A percentile compares a stretch with the other conserved stretches of the same genome.
These are phyloP conservation scores for Myotis vivesi DNA, from an alignment of 2,797 vertebrate species.

Conservation along the genomic window DNA sequence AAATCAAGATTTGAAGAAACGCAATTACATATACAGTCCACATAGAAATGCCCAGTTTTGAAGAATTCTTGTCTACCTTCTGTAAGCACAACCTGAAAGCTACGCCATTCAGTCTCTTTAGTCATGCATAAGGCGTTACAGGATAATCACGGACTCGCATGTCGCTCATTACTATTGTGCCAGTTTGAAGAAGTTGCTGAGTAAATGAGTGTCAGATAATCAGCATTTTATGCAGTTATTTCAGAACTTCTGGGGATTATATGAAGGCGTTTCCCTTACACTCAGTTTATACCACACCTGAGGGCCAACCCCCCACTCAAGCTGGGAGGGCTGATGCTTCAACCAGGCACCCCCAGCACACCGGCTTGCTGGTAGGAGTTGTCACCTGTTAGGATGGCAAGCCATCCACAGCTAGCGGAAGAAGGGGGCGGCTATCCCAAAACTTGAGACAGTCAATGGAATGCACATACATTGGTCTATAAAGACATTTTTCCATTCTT, in stretches of 20 bases:
- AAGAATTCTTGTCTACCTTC: neutral
- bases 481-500: neutral
- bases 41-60: neutral
- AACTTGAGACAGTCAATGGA: neutral
- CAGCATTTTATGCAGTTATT: neutral
- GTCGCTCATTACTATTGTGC: neutral
- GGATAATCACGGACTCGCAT: neutral
- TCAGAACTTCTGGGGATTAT: neutral
- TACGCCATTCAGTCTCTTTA: neutral
- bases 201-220: neutral
- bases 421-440: neutral
- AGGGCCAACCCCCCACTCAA: neutral
- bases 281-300: neutral
- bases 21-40: neutral
- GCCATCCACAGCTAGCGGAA: neutral
- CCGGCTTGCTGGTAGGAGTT: accelerated
- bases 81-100: neutral
- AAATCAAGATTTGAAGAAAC: neutral
- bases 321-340: neutral
- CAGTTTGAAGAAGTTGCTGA: neutral
- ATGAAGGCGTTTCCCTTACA: neutral
- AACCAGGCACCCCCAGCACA: neutral
- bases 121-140: neutral
- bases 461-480: neutral
- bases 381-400: neutral